Base-by-base conservation (phyloP, 2,888 invertebrate genomes). In the Opisthograptis luteolata region DNA sequence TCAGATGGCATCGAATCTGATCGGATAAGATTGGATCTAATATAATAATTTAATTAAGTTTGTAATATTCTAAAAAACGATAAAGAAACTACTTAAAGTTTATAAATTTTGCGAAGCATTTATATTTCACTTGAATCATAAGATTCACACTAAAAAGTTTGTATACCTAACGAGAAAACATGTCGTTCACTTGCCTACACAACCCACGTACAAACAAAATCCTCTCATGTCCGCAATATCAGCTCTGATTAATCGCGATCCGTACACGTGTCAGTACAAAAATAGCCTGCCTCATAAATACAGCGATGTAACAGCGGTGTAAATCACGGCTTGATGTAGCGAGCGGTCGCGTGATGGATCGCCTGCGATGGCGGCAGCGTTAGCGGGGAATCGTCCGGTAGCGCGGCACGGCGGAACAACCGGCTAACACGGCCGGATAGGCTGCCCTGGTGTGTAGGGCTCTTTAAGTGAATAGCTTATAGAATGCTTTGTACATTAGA, bases 241-340 rank as follows among this genome's bases (percentile, higher is more conserved):
- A 19, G 17, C 10, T 5, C 25, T 36, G 42, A 49, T 42, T 49
- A 49, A 49, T 49, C 13, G 36, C 22, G 17, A 30, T 24, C 25
- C 28, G 32, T 9, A 41, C 34, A 12, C 47, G 45, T 39, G 49
- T 36, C 41, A 24, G 10, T 41, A 19, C 19, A 31, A 48, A 42
- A 48, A 41, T 41, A 43, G 37, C 42, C 9, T 5, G 19, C n/a
- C 24, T n/a, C 40, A 41, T 46, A 51, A 51, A 51, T 42, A 45
- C 15, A 1, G 28, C 20, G 20, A 7, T 27, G 28, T 14, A 35
- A 15, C 25, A 8, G 28, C 28, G 40, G 39, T 53, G 47, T 53
- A 47, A 53, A 43, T 53, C 52, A 53, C 34, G 27, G 5, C 24
- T 31, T 32, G 47, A 40, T 43, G 40, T 34, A 25, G 35, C 34